These are phyloP conservation scores for Holacanthella duospinosa DNA, from an alignment of 2,888 invertebrate species.

Conservation along the genomic window DNA sequence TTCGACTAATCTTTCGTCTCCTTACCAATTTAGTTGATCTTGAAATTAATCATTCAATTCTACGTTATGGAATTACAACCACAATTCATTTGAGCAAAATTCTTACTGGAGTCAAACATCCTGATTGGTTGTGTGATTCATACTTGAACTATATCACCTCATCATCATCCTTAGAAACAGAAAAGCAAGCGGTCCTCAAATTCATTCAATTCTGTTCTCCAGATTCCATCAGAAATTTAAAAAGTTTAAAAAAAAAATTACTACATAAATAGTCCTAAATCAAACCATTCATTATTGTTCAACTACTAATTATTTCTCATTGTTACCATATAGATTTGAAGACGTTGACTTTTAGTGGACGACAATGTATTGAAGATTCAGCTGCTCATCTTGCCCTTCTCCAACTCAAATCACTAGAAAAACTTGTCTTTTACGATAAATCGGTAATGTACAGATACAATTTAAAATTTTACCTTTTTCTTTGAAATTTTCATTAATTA, in stretches of 20 bases:
- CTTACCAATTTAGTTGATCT: neutral
- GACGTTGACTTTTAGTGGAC: neutral
- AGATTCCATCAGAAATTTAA: neutral
- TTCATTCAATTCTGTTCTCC: neutral
- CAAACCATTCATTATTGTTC: too few species aligned
- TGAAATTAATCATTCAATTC: neutral
- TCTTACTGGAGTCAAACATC: neutral
- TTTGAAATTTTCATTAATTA: too few species aligned
- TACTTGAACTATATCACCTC: neutral
- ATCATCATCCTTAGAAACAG: neutral
- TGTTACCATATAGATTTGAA: neutral
- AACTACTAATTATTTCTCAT: too few species aligned
- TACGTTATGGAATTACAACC: neutral
- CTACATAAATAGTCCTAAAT: too few species aligned
- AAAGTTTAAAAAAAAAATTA: neutral
- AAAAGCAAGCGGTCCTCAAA: neutral
- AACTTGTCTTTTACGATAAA: neutral
- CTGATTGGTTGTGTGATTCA: neutral
- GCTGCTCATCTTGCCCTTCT: neutral
- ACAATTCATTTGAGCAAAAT: neutral
- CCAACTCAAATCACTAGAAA: neutral
- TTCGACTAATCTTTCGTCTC: neutral
- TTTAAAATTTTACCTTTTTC: neutral
- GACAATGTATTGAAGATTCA: neutral
- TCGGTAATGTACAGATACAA: neutral